Base-by-base conservation (phyloP, 2,888 invertebrate genomes). In the Drosophila lutescens region DNA sequence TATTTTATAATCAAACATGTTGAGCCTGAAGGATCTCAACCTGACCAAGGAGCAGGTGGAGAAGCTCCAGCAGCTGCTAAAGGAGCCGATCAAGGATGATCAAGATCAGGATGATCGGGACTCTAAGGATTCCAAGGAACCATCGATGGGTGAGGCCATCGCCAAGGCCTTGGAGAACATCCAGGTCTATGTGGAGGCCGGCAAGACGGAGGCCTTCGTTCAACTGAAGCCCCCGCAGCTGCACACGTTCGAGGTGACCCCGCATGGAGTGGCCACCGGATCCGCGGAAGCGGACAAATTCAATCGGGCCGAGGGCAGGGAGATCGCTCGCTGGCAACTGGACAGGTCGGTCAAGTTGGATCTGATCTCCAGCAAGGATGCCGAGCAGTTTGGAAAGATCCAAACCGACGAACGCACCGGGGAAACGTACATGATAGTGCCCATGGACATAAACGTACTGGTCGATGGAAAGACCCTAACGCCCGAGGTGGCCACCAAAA, bases 161-260 rank as follows among this genome's bases (percentile, higher is more conserved):
- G 26, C 62, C 15, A 60, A 67, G 5, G 62, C 74, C 4, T 63
- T 86, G 17, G 17, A 32, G 4, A 49, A 70, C 9, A 58, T 60
- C 13, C 30, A 70, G 7, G 10, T 85, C 9, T 68, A 34, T 26
- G 15, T 81, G 41, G 44, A 70, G 7, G 38, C 49, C 12, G 62
- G 72, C 23, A 23, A 10, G 0, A 20, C 43, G 6, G 38, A 38
- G 4, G 76, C 66, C 10, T 78, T 58, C n/a, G 36, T 63, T 0
- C 44, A 71, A 20, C 26, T 84, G 0, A 56, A 61, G 23, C 59
- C 62, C 12, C 46, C 71, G 0, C 73, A 67, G 6, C 20, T 71
- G 8, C 69, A 74, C 38, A 68, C 49, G 2, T 86, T 83, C n/a
- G 17, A 49, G 9, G 5, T 80, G 32, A 60, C 83, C 1, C 12